Evolutionary conservation across 2,797 vertebrate species (phyloP).

Genomic region (Hephaestus fuliginosus): DNA sequence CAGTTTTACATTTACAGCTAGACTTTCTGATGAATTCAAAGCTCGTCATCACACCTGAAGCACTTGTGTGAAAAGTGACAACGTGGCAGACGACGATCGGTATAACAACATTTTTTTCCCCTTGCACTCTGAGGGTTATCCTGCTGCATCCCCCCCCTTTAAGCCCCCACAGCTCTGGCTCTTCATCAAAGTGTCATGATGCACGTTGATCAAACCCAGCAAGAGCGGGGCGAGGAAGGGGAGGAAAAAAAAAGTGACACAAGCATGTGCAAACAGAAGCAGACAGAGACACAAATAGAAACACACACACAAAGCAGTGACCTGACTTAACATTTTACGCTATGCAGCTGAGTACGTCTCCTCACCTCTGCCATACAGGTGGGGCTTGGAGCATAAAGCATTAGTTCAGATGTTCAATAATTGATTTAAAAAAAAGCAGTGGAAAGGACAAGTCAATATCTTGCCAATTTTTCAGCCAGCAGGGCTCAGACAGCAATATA

Average conservation of each 20-base stretch:
- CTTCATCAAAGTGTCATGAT: constrained; percentile 78
- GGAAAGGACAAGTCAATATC: constrained; percentile 55
- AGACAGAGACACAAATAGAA: constrained; percentile 55
- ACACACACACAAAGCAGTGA: constrained; percentile 49
- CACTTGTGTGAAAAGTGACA: constrained; percentile 53
- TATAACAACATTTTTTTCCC: constrained; percentile 41
- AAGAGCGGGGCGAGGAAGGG: background rate
- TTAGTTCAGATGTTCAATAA: constrained; percentile 56
- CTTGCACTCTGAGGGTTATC: constrained; percentile 31
- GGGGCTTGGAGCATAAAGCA: constrained; percentile 34
- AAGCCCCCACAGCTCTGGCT: constrained; percentile 60
- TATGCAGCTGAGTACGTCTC: constrained; percentile 60
- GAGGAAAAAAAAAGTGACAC: constrained; percentile 35
- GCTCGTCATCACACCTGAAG: constrained; percentile 23
- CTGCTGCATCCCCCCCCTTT: constrained; percentile 55
- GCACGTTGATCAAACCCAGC: constrained; percentile 68
- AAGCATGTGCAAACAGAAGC: constrained; percentile 54
- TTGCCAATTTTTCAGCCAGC: constrained; percentile 23
- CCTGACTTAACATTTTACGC: constrained; percentile 65
- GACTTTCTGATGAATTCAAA: background rate
- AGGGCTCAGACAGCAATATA: constrained; percentile 23
- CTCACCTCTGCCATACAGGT: constrained; percentile 56
- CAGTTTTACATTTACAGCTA: constrained; percentile 1
- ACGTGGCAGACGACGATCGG: constrained; percentile 44
- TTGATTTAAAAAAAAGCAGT: constrained; percentile 48